These are phyloP conservation scores for Acrocephalus arundinaceus DNA, from an alignment of 2,113 vertebrate genomes.

Conservation along the genomic window DNA sequence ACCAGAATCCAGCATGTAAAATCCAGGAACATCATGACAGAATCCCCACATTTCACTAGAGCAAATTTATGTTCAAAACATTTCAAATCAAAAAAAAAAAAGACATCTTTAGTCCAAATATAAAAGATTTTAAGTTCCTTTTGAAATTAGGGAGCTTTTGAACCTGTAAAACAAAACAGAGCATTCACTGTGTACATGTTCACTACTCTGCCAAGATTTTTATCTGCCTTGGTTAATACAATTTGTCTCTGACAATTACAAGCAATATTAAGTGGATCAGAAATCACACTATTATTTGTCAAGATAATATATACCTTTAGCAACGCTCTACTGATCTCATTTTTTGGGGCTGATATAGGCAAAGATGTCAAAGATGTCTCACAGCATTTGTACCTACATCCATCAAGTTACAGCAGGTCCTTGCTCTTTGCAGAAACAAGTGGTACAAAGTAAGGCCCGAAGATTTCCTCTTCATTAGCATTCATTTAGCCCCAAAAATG, in stretches of 20 bases:
- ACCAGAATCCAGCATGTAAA: not conserved
- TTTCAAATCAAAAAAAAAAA: not conserved
- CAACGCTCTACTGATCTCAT: not conserved
- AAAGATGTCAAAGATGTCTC: not conserved
- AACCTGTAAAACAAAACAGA: not conserved
- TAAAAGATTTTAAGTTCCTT: not conserved
- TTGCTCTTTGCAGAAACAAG: not conserved
- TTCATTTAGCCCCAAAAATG: not conserved
- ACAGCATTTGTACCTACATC: fast-evolving
- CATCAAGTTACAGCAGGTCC: not conserved
- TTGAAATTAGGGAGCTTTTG: not conserved
- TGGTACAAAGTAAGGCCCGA: not conserved
- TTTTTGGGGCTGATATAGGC: not conserved
- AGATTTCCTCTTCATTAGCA: not conserved
- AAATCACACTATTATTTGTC: slow-evolving; percentile 14
- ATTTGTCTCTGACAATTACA: not conserved
- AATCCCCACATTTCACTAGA: not conserved
- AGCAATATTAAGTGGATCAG: not conserved
- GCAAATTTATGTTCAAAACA: not conserved
- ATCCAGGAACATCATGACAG: not conserved
- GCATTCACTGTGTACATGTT: not conserved
- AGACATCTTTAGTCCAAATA: not conserved
- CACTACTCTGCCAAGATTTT: not conserved
- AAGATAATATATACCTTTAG: not conserved
- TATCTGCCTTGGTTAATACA: not conserved